Evolutionary conservation across 2,797 vertebrate species (phyloP).

Genomic region (Gymnothorax reevesii): DNA sequence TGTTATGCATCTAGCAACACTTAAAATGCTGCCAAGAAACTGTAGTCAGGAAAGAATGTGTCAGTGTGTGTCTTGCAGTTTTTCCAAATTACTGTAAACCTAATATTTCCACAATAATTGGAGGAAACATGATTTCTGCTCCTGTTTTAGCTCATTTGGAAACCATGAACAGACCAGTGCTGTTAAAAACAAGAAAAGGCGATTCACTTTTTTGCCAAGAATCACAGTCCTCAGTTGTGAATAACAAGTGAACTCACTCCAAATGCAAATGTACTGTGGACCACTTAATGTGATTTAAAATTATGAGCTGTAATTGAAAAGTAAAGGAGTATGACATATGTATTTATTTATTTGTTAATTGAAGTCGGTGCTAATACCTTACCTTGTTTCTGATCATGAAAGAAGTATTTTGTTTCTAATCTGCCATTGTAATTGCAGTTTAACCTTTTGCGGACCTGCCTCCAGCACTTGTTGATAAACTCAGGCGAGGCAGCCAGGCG

Average conservation of each 20-base stretch:
- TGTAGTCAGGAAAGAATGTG: slow-evolving; percentile 42
- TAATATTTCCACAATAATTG: slow-evolving; percentile 18
- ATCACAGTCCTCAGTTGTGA: background rate
- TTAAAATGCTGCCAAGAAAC: slow-evolving; percentile 72
- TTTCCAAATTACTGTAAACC: slow-evolving; percentile 6
- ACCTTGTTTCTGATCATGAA: background rate
- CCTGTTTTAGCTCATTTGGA: slow-evolving; percentile 19
- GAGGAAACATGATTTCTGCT: slow-evolving; percentile 2
- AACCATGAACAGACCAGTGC: background rate
- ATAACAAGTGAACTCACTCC: background rate
- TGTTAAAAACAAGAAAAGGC: slow-evolving; percentile 11
- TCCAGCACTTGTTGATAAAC: background rate
- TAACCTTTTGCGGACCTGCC: slow-evolving; percentile 3
- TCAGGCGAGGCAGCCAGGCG: background rate
- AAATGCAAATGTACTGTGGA: background rate
- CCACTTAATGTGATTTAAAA: background rate
- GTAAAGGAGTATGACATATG: background rate
- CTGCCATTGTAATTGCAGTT: background rate
- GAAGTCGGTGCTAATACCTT: background rate
- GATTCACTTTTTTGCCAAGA: background rate
- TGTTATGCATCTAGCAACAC: slow-evolving; percentile 78
- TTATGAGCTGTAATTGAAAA: background rate
- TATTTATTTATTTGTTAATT: background rate
- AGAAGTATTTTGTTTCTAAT: background rate
- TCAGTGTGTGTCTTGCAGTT: slow-evolving; percentile 33